phyloP scores from a whole-genome alignment of 1,140 invertebrate species.

The Zaprionus camerounensis region DNA sequence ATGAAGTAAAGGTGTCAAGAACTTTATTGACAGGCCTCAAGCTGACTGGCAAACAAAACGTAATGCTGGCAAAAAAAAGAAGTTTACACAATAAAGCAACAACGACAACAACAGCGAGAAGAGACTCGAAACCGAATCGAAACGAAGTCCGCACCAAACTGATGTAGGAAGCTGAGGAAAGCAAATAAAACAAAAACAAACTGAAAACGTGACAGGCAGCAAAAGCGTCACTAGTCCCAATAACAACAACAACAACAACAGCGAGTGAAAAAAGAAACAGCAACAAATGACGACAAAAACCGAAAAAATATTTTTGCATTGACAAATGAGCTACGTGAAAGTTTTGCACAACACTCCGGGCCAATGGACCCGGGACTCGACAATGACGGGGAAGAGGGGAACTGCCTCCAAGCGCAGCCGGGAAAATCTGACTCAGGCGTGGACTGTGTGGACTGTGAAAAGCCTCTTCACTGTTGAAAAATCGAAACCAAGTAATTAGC shows the following conservation, averaged over 20 bases:
- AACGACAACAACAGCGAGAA: slow-evolving; percentile 18
- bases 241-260: slow-evolving; percentile 44
- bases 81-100: slow-evolving; percentile 39
- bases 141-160: slow-evolving; percentile 6
- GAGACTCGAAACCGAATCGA: slow-evolving; percentile 18
- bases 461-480: slow-evolving; percentile 33
- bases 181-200: slow-evolving; percentile 70
- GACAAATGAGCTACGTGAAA: slow-evolving; percentile 77
- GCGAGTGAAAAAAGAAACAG: slow-evolving; percentile 8
- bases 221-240: slow-evolving; percentile 36
- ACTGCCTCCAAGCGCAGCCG: not conserved
- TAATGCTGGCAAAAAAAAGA: slow-evolving; percentile 27
- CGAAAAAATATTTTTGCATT: slow-evolving; percentile 56
- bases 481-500: slow-evolving; percentile 67
- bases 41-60: slow-evolving; percentile 49
- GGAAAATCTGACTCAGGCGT: not conserved
- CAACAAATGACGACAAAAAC: slow-evolving; percentile 26
- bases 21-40: slow-evolving; percentile 74
- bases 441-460: not conserved
- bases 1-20: slow-evolving; percentile 81
- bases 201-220: slow-evolving; percentile 66
- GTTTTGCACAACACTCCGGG: slow-evolving; percentile 52
- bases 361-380: slow-evolving; percentile 25
- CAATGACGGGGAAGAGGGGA: too few relatives aligned
- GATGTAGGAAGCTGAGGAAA: slow-evolving; percentile 52